A percentile compares a stretch with the other conserved stretches of the same genome.
Conservation (phyloP, 2,113 vertebrate species). For the Alouatta palliata region DNA sequence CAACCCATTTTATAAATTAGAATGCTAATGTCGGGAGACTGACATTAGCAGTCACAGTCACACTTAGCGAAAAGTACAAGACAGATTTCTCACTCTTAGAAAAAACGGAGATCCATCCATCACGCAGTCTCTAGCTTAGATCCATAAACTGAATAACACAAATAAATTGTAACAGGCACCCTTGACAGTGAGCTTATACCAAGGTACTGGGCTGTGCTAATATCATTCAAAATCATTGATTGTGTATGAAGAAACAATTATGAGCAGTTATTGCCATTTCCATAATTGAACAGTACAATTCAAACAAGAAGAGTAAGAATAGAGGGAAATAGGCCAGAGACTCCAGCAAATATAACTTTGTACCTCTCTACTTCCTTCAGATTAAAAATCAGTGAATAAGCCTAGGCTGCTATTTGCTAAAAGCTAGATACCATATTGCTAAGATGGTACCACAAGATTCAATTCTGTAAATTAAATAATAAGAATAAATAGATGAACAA, state of each 20-base stretch:
- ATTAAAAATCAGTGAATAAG: constrained; percentile 50
- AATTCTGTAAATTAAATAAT: background rate
- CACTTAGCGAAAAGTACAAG: background rate
- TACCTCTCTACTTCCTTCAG: background rate
- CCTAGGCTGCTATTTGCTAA: background rate
- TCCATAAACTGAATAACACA: background rate
- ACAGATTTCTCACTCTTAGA: background rate
- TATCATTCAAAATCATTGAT: background rate
- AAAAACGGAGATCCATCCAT: background rate
- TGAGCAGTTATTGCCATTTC: constrained; percentile 15
- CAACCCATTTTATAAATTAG: background rate
- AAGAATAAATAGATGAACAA: background rate
- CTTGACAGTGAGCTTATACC: background rate
- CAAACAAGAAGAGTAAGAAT: background rate
- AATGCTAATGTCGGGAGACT: background rate
- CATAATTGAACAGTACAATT: constrained; percentile 26
- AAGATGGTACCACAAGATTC: background rate
- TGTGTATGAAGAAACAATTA: background rate
- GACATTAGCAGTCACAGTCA: no score
- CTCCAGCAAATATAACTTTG: background rate
- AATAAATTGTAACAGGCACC: background rate
- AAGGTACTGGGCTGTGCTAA: background rate
- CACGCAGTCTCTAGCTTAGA: background rate
- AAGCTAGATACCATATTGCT: background rate
- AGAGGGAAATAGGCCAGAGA: background rate